Base-by-base conservation (phyloP, 2,113 vertebrate species). In the Phycodurus eques region DNA sequence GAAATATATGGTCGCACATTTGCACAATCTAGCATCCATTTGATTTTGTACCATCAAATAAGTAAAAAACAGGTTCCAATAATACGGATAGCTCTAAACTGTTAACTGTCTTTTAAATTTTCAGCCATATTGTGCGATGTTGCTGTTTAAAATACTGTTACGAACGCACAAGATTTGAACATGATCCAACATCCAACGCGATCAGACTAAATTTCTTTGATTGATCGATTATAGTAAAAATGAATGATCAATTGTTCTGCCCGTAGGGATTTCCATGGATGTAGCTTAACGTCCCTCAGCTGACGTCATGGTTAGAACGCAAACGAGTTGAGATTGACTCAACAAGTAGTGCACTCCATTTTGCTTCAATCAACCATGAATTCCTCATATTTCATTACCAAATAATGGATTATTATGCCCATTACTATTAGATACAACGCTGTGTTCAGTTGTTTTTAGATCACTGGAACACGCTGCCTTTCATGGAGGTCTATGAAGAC, bases 401-500 rank as follows among this genome's bases (percentile, higher is more conserved):
- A 54, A 54, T 54, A 22, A 54, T 54, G 20, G n/a, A 22, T 2
- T 10, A 22, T 59, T 14, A 59, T 14, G 4, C n/a, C 5, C 27
- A 31, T 59, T 5, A 5, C 10, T 27, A 53, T 60, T 49, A 56
- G 7, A 5, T 53, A 8, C 49, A 19, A 7, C 49, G 3, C 8
- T n/a, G 51, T 8, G 49, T 8, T 53, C 5, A 74, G 72, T 44
- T 84, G 69, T 61, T 70, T 57, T 78, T 22, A 67, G 44, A 51
- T 63, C 49, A 68, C 77, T 83, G 69, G 75, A 69, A 80, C 73
- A 76, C 1, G 5, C n/a, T 44, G 46, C 60, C 78, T 80, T 63
- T 74, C 80, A 64, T 53, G 81, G 77, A 85, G 77, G 79, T 86
- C 81, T 74, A 44, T 57, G 8, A 57, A 57, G 39, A 64, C 67